A percentile compares a stretch with the other conserved stretches of the same genome.
phyloP scores from a whole-genome alignment of 2,888 invertebrate genomes.

The Isoperla grammatica region DNA sequence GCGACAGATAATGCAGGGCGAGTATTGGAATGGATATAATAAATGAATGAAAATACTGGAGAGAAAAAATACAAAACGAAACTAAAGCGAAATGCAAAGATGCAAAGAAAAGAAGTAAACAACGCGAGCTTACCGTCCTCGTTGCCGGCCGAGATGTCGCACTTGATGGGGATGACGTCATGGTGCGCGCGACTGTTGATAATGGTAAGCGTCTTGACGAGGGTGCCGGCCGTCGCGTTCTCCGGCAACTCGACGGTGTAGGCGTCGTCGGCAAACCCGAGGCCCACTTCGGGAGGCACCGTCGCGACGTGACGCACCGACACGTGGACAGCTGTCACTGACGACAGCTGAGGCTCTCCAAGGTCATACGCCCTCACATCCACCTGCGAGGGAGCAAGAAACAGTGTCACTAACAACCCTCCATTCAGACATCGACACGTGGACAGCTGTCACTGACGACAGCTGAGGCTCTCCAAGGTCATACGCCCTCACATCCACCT shows the following conservation, averaged over 20 bases:
- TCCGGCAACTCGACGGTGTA: conserved; percentile 81
- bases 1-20: too few relatives aligned
- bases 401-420: too few relatives aligned
- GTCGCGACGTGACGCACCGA: conserved; percentile 77
- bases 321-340: conserved; percentile 73
- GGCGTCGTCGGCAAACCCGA: conserved; percentile 82
- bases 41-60: too few relatives aligned
- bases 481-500: conserved; percentile 80
- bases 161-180: conserved; percentile 63
- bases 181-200: conserved; percentile 66
- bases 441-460: conserved; percentile 73
- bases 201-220: conserved; percentile 65
- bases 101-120: too few relatives aligned
- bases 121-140: conserved; percentile 68
- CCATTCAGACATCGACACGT: conserved; percentile 76
- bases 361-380: conserved; percentile 82
- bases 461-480: conserved; percentile 82
- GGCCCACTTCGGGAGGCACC: conserved; percentile 60
- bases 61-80: too few relatives aligned
- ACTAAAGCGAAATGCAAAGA: too few relatives aligned
- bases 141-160: conserved; percentile 72
- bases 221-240: conserved; percentile 60
- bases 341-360: conserved; percentile 77
- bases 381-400: conserved; percentile 53
- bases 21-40: too few relatives aligned